Evolutionary conservation across 2,888 invertebrate genomes (phyloP), one percentile per base, ranked within the genome.

Genomic region (Alloscopus bannaensis): DNA sequence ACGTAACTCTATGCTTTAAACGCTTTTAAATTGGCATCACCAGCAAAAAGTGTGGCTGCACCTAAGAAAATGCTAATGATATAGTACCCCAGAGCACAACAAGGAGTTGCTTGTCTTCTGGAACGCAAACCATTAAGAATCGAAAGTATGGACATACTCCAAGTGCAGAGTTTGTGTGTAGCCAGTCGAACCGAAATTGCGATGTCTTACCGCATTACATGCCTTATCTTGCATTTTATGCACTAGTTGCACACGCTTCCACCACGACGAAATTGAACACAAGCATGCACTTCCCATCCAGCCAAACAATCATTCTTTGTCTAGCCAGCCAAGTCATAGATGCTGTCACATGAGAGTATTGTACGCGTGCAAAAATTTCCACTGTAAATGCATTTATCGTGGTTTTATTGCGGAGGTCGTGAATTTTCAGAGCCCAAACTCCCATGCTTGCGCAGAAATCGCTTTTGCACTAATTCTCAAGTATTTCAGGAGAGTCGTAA

Each of bases 291-390:
- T 36, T 29, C 29, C 13, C 1, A 60, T 8, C 8, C 36, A 8
- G 36, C 13, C 8, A 60, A 20, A 60, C 59, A 60, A 60, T 60
- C 29, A 36, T 22, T 36, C 36, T 60, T 60, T 60, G 59, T 60
- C 36, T 18, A 22, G 59, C 11, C 2, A 62, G 40, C 24, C 18
- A 31, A 50, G n/a, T n/a, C 29, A 66, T 11, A n/a, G n/a, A n/a
- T n/a, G n/a, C n/a, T n/a, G n/a, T n/a, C n/a, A n/a, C n/a, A n/a
- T n/a, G n/a, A n/a, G n/a, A n/a, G n/a, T n/a, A n/a, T n/a, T n/a
- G n/a, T n/a, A n/a, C n/a, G n/a, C n/a, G n/a, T n/a, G n/a, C n/a
- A n/a, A n/a, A n/a, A n/a, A n/a, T n/a, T n/a, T n/a, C n/a, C n/a
- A n/a, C n/a, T n/a, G n/a, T n/a, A n/a, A n/a, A n/a, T n/a, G n/a